phyloP scores from a whole-genome alignment of 2,888 invertebrate species.

The Sipha maydis region DNA sequence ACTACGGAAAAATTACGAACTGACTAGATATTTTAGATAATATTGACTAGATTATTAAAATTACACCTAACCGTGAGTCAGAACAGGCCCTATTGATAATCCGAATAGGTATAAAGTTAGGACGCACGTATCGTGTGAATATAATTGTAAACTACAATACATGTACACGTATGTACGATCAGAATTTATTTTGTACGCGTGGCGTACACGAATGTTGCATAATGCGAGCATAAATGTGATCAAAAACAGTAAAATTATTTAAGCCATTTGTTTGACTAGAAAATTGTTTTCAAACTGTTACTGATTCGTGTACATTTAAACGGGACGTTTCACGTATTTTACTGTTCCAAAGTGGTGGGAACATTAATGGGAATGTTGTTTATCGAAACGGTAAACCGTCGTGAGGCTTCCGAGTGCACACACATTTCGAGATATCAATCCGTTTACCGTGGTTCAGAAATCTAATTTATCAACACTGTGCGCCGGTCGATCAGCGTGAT shows the following conservation, averaged over 20 bases:
- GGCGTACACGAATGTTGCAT: not conserved
- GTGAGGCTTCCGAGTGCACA: no score
- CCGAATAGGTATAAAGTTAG: not conserved
- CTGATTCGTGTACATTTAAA: not conserved
- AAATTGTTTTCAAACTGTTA: not conserved
- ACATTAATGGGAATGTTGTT: no score
- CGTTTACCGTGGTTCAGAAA: not conserved
- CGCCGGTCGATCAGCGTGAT: not conserved
- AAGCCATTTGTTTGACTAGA: not conserved
- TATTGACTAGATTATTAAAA: not conserved
- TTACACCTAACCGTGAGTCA: no score
- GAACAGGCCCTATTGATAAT: no score
- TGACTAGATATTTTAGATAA: not conserved
- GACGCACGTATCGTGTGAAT: not conserved
- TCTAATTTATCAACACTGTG: not conserved
- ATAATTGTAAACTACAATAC: not conserved
- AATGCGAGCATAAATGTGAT: not conserved
- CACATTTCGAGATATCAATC: no score
- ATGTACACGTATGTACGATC: slow-evolving; percentile 3
- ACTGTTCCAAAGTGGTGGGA: not conserved
- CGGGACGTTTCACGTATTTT: not conserved
- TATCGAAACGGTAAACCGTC: no score
- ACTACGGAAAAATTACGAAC: not conserved
- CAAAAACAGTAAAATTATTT: no score
- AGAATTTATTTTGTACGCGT: slow-evolving; percentile 26